Conservation (phyloP, 2,888 invertebrate genomes). For the Hydrotaea diabolus region DNA sequence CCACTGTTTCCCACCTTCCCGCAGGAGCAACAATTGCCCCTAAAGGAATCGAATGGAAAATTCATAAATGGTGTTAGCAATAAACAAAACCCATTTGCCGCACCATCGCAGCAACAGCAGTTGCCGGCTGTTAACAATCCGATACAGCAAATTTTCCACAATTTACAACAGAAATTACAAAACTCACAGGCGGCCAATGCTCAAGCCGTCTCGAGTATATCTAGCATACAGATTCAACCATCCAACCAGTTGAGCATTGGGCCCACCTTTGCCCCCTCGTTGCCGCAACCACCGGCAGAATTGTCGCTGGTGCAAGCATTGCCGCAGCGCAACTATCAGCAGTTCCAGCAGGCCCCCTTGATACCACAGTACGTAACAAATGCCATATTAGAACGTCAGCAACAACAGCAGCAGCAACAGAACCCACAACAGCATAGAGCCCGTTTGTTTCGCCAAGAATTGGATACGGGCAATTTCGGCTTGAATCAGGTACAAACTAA, state of each 20-base stretch:
- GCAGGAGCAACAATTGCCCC: slow-evolving; percentile 83
- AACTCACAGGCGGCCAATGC: slow-evolving; percentile 63
- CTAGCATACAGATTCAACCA: slow-evolving; percentile 76
- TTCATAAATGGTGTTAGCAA: slow-evolving; percentile 71
- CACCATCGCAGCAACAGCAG: slow-evolving; percentile 67
- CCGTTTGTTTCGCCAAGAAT: slow-evolving; percentile 83
- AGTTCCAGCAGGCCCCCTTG: slow-evolving; percentile 71
- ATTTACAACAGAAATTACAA: slow-evolving; percentile 72
- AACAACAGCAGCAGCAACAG: slow-evolving; percentile 72
- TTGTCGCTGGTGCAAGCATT: slow-evolving; percentile 71
- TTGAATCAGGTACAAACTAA: slow-evolving; percentile 81
- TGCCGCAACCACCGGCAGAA: slow-evolving; percentile 68
- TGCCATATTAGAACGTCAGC: slow-evolving; percentile 73
- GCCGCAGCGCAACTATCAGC: slow-evolving; percentile 74
- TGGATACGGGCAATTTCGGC: slow-evolving; percentile 85
- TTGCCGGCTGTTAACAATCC: slow-evolving; percentile 71
- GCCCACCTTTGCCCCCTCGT: slow-evolving; percentile 70
- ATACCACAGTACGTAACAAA: slow-evolving; percentile 73
- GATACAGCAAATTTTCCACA: slow-evolving; percentile 76
- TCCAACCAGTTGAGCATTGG: slow-evolving; percentile 77
- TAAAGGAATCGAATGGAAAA: slow-evolving; percentile 83
- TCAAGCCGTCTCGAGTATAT: slow-evolving; percentile 49
- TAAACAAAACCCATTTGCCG: slow-evolving; percentile 45
- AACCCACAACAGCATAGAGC: slow-evolving; percentile 74
- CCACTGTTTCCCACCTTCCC: slow-evolving; percentile 74